Evolutionary conservation across 2,888 invertebrate species (phyloP).

Genomic region (Acholoe squamosa): DNA sequence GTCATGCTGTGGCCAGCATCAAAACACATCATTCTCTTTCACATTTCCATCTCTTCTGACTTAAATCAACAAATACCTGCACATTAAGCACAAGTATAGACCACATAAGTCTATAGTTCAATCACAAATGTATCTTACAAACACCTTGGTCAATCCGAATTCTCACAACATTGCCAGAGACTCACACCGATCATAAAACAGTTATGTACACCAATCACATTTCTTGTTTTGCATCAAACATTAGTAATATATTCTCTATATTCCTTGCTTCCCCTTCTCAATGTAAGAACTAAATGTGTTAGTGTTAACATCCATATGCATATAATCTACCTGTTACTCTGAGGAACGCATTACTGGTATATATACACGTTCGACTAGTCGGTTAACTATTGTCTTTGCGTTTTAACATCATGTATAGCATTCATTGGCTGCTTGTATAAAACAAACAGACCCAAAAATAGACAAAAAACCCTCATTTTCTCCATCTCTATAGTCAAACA

Average conservation of each 20-base stretch:
- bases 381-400: conserved; percentile 30
- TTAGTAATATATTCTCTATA: not conserved
- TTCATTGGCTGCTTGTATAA: conserved; percentile 12
- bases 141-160: too few species aligned
- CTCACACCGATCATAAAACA: too few species aligned
- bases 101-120: too few species aligned
- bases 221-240: not conserved
- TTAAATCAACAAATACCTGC: too few species aligned
- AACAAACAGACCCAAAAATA: not conserved
- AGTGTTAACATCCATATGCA: not conserved
- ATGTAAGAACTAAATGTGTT: not conserved
- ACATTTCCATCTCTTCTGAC: too few species aligned
- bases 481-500: not conserved
- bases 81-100: too few species aligned
- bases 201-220: too few species aligned
- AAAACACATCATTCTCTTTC: too few species aligned
- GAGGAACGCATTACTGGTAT: not conserved
- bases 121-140: too few species aligned
- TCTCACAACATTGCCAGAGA: too few species aligned
- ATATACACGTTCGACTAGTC: conserved; percentile 18
- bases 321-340: conserved; percentile 11
- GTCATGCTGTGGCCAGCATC: too few species aligned
- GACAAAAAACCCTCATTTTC: not conserved
- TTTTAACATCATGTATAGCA: conserved; percentile 26
- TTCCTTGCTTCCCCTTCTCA: not conserved